Evolutionary conservation across 2,113 vertebrate species (phyloP).

Genomic region (Trochalopteron elliotii): DNA sequence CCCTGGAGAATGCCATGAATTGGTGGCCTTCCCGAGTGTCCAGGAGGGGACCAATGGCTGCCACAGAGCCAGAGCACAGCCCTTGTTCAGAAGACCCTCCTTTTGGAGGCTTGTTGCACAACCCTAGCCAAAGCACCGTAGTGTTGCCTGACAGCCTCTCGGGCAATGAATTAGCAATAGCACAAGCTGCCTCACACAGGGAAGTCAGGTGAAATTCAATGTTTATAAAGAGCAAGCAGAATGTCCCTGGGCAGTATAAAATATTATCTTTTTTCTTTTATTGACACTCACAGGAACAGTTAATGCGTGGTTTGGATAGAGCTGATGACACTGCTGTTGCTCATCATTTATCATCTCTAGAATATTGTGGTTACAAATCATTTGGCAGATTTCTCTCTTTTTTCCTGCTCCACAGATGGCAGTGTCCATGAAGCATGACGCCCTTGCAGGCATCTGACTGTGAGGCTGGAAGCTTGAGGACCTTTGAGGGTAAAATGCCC

Average conservation of each 20-base stretch:
- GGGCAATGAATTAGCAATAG: background rate
- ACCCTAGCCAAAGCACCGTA: background rate
- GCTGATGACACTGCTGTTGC: background rate
- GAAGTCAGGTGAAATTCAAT: background rate
- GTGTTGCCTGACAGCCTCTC: background rate
- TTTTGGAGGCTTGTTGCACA: background rate
- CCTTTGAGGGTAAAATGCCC: background rate
- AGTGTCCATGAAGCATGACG: background rate
- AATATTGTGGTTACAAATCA: background rate
- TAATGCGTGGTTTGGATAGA: background rate
- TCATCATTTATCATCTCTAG: background rate
- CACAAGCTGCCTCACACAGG: background rate
- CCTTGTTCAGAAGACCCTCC: background rate
- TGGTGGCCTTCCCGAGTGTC: fast-evolving
- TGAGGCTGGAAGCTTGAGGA: background rate
- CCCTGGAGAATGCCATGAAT: fast-evolving
- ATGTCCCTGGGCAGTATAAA: background rate
- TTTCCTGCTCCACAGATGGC: background rate
- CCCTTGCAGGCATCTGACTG: background rate
- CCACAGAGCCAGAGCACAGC: background rate
- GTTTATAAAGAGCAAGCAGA: background rate
- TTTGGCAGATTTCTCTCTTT: background rate
- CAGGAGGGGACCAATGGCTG: fast-evolving
- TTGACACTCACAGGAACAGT: background rate
- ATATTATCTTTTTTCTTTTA: background rate